Conservation (phyloP, 2,888 invertebrate genomes). For the Galeopsomyia nigrocyanea region DNA sequence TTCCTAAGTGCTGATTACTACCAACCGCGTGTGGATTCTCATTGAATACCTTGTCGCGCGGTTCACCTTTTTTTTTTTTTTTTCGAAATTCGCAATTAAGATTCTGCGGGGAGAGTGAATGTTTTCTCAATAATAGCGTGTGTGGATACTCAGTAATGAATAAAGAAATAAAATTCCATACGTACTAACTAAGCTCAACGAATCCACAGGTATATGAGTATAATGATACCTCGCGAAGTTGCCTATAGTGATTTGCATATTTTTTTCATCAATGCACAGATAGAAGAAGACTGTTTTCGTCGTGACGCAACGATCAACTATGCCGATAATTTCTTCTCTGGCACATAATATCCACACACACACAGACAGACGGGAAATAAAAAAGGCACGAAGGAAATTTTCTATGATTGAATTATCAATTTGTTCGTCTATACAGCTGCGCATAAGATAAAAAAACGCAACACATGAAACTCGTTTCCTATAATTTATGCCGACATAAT, state of each 20-base stretch:
- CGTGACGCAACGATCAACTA: slow-evolving; percentile 31
- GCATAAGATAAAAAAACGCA: neutral
- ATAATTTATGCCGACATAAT: slow-evolving; percentile 13
- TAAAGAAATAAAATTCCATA: too few species aligned
- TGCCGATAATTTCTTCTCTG: neutral
- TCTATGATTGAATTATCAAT: slow-evolving; percentile 38
- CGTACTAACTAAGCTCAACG: too few species aligned
- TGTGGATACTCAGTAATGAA: too few species aligned
- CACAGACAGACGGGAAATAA: neutral
- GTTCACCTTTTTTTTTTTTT: too few species aligned
- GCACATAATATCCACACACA: too few species aligned
- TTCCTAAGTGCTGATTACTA: too few species aligned
- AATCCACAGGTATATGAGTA: too few species aligned
- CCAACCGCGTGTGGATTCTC: too few species aligned
- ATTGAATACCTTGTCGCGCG: too few species aligned
- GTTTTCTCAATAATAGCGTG: too few species aligned
- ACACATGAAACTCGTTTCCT: slow-evolving; percentile 9
- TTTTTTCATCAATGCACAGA: slow-evolving; percentile 7
- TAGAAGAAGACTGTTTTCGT: neutral
- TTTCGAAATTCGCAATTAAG: too few species aligned
- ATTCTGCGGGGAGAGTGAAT: too few species aligned
- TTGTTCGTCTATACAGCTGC: neutral
- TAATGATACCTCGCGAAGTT: neutral
- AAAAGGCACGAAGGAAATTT: slow-evolving; percentile 11
- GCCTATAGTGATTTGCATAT: slow-evolving; percentile 24